Base-by-base conservation (phyloP, 2,888 invertebrate species). In the Dendrolimus houi region DNA sequence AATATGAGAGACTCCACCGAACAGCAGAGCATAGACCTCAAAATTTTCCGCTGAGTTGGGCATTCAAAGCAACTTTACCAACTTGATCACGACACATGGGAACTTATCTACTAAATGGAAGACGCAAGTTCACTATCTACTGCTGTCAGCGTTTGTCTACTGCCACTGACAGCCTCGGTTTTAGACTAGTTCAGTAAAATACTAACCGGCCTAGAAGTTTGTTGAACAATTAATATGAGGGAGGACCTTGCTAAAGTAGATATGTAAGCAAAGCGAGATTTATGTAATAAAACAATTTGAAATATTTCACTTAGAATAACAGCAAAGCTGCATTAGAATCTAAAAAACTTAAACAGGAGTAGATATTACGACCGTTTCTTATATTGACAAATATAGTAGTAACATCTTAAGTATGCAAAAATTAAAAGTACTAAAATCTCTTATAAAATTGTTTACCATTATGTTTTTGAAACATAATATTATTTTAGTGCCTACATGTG, bases 81-180 rank as follows among this genome's bases (percentile, higher is more conserved):
- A 64, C 63, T 65, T 62, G 59, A 61, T 61, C 63, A 59, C 57
- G 60, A 58, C 58, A 60, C 56, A 60, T 58, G 58, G 62, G 60
- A 64, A 62, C 65, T 65, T 57, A 58, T 60, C 57, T 58, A 53
- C 40, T 57, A 67, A 70, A 65, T 66, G 65, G 60, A 64, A 68
- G 60, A 54, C 47, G 58, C 56, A 61, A 47, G 47, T 47, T 47
- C 47, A 47, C 12, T 47, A 12, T 47, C 2, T 47, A 47, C 9
- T 12, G 47, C 47, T 47, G 47, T 47, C 47, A 47, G 47, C 47
- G 9, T 47, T 47, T 47, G 9, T 9, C 47, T 10, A 47, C 47
- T 47, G 47, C 47, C 47, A 10, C 47, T 47, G 47, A 47, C 8
- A 47, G 9, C 47, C 12, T 47, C 47, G 12, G 47, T 47, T 47